phyloP scores from a whole-genome alignment of 1,140 invertebrate species.

The Zophobas morio region DNA sequence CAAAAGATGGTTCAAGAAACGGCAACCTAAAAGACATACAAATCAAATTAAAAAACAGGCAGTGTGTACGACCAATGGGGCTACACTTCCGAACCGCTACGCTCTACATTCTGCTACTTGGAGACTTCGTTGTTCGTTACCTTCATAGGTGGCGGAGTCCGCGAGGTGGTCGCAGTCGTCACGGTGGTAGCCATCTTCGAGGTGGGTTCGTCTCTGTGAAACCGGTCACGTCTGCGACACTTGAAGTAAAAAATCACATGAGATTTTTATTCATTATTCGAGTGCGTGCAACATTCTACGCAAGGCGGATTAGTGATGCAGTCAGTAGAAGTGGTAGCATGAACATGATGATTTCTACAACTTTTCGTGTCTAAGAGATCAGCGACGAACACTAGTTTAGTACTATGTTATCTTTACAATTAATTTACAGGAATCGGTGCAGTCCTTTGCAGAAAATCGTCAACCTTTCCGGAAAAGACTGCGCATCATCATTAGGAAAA shows the following conservation, averaged over 20 bases:
- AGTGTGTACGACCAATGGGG: slow-evolving; percentile 43
- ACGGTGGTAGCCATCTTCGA: neutral
- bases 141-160: slow-evolving; percentile 44
- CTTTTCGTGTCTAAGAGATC: slow-evolving; percentile 26
- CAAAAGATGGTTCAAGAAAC: slow-evolving; percentile 18
- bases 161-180: neutral
- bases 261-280: slow-evolving; percentile 47
- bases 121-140: slow-evolving; percentile 50
- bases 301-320: slow-evolving; percentile 59
- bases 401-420: slow-evolving; percentile 32
- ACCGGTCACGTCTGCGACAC: slow-evolving; percentile 54
- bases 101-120: slow-evolving; percentile 54
- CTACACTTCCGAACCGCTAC: slow-evolving; percentile 54
- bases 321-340: slow-evolving; percentile 51
- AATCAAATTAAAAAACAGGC: slow-evolving; percentile 52
- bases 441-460: neutral
- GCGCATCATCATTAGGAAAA: neutral
- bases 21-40: slow-evolving; percentile 39
- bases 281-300: slow-evolving; percentile 56
- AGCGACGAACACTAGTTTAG: slow-evolving; percentile 40
- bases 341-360: slow-evolving; percentile 41
- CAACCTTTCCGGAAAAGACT: slow-evolving; percentile 1
- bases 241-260: slow-evolving; percentile 59
- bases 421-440: slow-evolving; percentile 31
- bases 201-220: slow-evolving; percentile 11